phyloP scores from a whole-genome alignment of 1,140 invertebrate genomes.

The Platyscapa corneri region DNA sequence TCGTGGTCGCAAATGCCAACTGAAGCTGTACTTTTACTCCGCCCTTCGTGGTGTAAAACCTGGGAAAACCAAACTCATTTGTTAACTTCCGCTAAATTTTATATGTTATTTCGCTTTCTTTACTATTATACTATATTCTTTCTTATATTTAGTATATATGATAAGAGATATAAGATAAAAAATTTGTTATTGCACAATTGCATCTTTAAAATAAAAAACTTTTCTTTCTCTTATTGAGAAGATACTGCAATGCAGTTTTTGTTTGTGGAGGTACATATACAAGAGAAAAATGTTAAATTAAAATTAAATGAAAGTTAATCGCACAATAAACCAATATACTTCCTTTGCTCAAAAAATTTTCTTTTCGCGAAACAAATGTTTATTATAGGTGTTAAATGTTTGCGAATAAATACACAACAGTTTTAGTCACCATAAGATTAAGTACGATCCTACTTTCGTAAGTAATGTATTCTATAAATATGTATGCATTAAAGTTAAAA shows the following conservation, averaged over 20 bases:
- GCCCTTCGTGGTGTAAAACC: not conserved
- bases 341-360: not conserved
- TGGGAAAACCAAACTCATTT: not conserved
- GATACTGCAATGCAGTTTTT: not conserved
- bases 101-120: not conserved
- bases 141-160: not conserved
- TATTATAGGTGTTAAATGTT: not conserved
- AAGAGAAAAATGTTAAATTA: constrained; percentile 9
- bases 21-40: not conserved
- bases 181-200: not conserved
- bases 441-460: not conserved
- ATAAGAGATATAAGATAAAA: not conserved
- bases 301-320: not conserved
- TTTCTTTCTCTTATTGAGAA: not conserved
- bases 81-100: constrained; percentile 23
- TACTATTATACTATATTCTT: too few species aligned
- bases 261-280: not conserved
- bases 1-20: constrained; percentile 28
- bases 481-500: not conserved
- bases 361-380: not conserved
- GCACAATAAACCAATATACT: not conserved
- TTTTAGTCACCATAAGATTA: not conserved
- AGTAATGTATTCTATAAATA: not conserved
- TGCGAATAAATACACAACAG: not conserved
- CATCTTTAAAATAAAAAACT: not conserved